A percentile compares a stretch with the other conserved stretches of the same genome.
Conservation (phyloP, 2,113 vertebrate genomes). For the Motacilla alba region DNA sequence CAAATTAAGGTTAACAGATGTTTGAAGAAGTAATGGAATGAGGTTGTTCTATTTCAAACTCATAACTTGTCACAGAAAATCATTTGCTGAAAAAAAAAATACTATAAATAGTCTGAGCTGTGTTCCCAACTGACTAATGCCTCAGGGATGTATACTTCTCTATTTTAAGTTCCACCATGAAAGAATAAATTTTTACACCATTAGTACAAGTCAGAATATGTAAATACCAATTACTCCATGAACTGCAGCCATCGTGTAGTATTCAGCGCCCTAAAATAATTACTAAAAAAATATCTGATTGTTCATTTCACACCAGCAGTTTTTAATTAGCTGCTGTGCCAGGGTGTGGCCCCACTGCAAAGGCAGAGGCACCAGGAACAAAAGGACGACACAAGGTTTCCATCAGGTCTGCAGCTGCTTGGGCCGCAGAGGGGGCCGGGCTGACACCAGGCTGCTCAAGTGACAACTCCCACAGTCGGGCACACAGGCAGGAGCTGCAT, state of each 20-base stretch:
- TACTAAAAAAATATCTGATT: too few relatives aligned
- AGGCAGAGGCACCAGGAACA: not conserved
- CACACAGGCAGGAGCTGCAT: not conserved
- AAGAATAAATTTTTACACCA: not conserved
- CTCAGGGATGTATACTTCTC: not conserved
- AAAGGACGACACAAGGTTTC: rapidly evolving
- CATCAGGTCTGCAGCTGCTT: not conserved
- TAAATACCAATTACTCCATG: not conserved
- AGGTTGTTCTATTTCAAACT: not conserved
- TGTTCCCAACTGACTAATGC: not conserved
- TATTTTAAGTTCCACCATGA: not conserved
- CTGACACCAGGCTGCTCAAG: not conserved
- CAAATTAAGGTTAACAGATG: not conserved
- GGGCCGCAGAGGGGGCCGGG: not conserved
- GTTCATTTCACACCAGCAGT: too few relatives aligned
- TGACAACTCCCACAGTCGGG: not conserved
- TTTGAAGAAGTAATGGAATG: not conserved
- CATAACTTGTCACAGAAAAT: not conserved
- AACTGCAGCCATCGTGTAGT: not conserved
- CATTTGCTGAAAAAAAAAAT: not conserved
- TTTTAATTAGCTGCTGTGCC: not conserved
- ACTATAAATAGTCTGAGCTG: not conserved
- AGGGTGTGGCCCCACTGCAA: not conserved
- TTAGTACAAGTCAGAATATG: not conserved
- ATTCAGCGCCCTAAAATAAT: too few relatives aligned